Evolutionary conservation across 2,113 vertebrate genomes (phyloP).

Genomic region (Leucoraja erinaceus): DNA sequence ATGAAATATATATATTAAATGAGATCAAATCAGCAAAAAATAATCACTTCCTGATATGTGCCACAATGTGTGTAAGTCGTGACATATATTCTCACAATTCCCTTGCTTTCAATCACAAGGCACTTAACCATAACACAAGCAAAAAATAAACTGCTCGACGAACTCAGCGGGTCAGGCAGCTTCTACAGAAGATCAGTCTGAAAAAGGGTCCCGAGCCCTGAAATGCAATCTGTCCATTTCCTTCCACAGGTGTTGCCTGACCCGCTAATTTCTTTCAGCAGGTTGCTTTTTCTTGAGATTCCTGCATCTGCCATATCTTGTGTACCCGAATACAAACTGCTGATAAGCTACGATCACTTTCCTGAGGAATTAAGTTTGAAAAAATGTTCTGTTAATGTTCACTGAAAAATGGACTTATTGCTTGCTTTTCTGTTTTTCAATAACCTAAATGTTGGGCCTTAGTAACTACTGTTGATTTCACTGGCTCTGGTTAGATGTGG

Average conservation of each 20-base stretch:
- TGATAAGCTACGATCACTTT: neutral
- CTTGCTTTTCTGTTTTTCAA: neutral
- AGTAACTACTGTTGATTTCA: neutral
- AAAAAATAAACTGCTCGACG: too few species aligned
- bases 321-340: too few species aligned
- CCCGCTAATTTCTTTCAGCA: too few species aligned
- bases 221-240: too few species aligned
- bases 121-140: neutral
- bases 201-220: too few species aligned
- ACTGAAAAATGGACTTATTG: neutral
- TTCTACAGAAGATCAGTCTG: too few species aligned
- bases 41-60: neutral
- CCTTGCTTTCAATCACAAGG: neutral
- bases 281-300: too few species aligned
- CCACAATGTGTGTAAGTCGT: neutral
- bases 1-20: neutral
- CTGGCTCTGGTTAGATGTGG: neutral
- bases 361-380: neutral
- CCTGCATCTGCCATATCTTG: too few species aligned
- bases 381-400: neutral
- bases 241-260: too few species aligned
- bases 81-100: neutral
- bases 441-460: neutral
- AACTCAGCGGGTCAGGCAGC: too few species aligned
- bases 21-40: neutral